Evolutionary conservation across 2,113 vertebrate species (phyloP), one percentile per base, ranked within the genome.

Genomic region (Melanerpes formicivorus): DNA sequence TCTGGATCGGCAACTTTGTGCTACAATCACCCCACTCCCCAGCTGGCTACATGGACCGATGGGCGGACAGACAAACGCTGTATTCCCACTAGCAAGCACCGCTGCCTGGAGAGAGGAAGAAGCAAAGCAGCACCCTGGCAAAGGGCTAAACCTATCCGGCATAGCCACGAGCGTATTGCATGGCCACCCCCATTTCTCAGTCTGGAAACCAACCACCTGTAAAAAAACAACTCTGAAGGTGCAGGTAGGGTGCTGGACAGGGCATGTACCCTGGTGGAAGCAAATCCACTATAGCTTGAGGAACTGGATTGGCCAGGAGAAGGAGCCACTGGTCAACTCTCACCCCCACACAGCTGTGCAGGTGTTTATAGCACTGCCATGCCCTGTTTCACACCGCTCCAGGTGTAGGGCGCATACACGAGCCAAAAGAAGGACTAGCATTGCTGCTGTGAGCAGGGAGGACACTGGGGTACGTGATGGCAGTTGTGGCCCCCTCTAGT

Each of bases 221-320:
- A 14, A 23, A 44, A n/a, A n/a, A 30, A 40, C 37, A 11, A 21
- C 30, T 23, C 30, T 62, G 54, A 30, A 23, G 19, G 54, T 21
- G 65, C 77, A 22, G 34, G 54, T 5, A 18, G 27, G 18, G 7
- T 26, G 26, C 48, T 42, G 59, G 26, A 34, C 26, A 18, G 9
- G 15, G 32, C 2, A 16, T 1, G 3, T 11, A 19, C 19, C 34
- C 84, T 25, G 14, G 8, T 1, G 1, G 52, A 54, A 59, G 13
- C 0, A 15, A 75, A 56, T 16, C 14, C 4, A 2, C 3, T 4
- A 1, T 42, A 2, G 1, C n/a, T 2, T 2, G 27, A 48, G 60
- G 18, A 46, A 52, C 34, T 30, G 17, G 44, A 71, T 72, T 2
- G 3, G 60, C 23, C 54, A 26, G 19, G 52, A 56, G 25, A 29